Base-by-base conservation (phyloP, 37 sponge, comb jelly and placozoan species). In the Ephydatia muelleri region DNA sequence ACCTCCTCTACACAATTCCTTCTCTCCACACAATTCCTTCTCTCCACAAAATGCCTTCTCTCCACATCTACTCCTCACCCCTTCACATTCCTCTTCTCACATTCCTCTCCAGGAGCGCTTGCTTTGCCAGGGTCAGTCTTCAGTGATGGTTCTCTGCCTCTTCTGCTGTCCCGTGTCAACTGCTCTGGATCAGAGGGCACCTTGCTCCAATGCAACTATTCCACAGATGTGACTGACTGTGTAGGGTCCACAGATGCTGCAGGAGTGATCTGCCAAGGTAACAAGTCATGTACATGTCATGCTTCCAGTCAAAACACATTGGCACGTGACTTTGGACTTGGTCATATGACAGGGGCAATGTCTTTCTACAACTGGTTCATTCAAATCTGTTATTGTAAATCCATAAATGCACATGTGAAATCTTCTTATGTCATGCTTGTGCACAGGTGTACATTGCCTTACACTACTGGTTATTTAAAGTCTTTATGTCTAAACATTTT, bases 221-320 rank as follows among this genome's bases (percentile, higher is more conserved):
- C 49, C 2, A 36, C 4, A 13, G 49, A 57, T 38, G 3, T 40
- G 12, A 38, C 35, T 75, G 23, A 19, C 38, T 27, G 26, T 27
- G 67, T 72, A 8, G 16, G 64, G 2, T 37, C 37, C 12, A 72
- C 71, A 4, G 11, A 57, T 21, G 78, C 78, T 23, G 36, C 78
- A 22, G 85, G 71, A 69, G 78, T 78, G 77, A 33, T 70, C 22
- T 85, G 85, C 36, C 85, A 85, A 70, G 67, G 85, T 85, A 78
- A 57, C n/a, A 21, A 11, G 12, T 14, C 32, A 57, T 57, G 57
- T 11, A 8, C 47, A 43, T 43, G 16, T 57, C 57, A 57, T 11
- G 16, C 16, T 14, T 19, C 57, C 6, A 57, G 9, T 11, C n/a
- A n/a, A n/a, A n/a, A n/a, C n/a, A n/a, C n/a, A n/a, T n/a, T n/a